Percentiles rank a stretch among this genome's conserved stretches.
phyloP scores from a whole-genome alignment of 2,113 vertebrate species.

The Brachirus orientalis region DNA sequence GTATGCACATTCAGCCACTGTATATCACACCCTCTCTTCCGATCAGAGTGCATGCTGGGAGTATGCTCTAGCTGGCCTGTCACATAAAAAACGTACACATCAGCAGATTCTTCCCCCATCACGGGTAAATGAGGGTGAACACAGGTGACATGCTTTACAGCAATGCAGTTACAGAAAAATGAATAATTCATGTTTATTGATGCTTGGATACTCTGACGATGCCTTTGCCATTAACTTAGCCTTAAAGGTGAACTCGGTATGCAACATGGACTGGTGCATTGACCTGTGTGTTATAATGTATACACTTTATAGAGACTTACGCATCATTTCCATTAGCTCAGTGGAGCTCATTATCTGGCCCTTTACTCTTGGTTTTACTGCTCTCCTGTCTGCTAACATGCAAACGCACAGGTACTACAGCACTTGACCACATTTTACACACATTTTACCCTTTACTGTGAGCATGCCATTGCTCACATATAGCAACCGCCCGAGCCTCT shows the following conservation, averaged over 20 bases:
- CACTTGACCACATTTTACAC: conserved; percentile 18
- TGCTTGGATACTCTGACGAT: neutral
- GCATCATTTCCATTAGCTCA: conserved; percentile 40
- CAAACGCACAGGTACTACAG: neutral
- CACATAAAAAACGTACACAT: conserved; percentile 35
- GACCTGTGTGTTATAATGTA: conserved; percentile 1
- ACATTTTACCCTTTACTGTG: conserved; percentile 29
- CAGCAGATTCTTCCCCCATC: conserved; percentile 53
- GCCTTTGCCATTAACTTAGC: conserved; percentile 18
- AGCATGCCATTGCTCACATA: conserved; percentile 23
- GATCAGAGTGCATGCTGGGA: conserved; percentile 62
- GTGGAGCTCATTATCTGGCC: conserved; percentile 27
- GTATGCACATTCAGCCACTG: too few relatives aligned
- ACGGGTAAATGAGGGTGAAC: conserved; percentile 19
- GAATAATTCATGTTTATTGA: conserved; percentile 31
- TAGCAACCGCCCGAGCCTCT: neutral
- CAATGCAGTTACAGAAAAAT: neutral
- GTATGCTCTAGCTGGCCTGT: conserved; percentile 50
- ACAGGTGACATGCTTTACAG: conserved; percentile 16
- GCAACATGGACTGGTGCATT: neutral
- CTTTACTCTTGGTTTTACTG: conserved; percentile 38
- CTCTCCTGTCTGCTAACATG: conserved; percentile 13
- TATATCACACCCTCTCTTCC: conserved; percentile 3
- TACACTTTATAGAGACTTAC: neutral
- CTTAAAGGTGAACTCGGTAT: neutral